Conservation (phyloP, 2,797 vertebrate species). For the Mus minutoides region DNA sequence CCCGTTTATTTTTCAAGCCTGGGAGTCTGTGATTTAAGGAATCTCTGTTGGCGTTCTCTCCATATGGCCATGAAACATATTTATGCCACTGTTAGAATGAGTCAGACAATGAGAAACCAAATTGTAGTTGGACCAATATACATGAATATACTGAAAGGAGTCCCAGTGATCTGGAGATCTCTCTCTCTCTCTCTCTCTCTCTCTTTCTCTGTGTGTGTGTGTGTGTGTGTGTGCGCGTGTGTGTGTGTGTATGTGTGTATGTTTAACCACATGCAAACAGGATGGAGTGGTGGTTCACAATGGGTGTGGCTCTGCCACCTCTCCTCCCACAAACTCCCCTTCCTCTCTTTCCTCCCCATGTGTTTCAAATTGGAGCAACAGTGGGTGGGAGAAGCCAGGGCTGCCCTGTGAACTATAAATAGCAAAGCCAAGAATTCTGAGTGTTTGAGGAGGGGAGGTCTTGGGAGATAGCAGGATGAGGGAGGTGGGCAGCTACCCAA, state of each 20-base stretch:
- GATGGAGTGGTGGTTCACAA: conserved; percentile 70
- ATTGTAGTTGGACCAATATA: conserved; percentile 24
- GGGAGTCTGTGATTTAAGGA: conserved; percentile 17
- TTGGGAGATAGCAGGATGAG: conserved; percentile 65
- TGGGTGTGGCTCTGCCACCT: conserved; percentile 75
- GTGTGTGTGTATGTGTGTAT: conserved; percentile 24
- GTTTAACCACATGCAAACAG: conserved; percentile 78
- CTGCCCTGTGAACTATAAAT: conserved; percentile 77
- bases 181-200: not conserved
- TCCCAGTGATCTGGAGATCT: not conserved
- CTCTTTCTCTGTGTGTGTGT: not conserved
- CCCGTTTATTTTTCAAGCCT: conserved; percentile 48
- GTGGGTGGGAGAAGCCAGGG: conserved; percentile 82
- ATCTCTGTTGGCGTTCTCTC: conserved; percentile 63
- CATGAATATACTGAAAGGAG: conserved; percentile 42
- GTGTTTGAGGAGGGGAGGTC: conserved; percentile 53
- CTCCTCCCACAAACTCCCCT: conserved; percentile 75
- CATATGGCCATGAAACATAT: conserved; percentile 67
- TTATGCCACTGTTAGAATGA: conserved; percentile 71
- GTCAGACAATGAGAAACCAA: conserved; percentile 76
- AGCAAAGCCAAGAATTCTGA: conserved; percentile 72
- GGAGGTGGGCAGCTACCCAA: conserved; percentile 63
- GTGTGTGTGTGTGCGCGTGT: no score
- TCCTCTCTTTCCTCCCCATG: conserved; percentile 78
- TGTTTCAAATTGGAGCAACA: conserved; percentile 81